Conservation (phyloP, 2,888 invertebrate species). For the Pristionchus arcanus region DNA sequence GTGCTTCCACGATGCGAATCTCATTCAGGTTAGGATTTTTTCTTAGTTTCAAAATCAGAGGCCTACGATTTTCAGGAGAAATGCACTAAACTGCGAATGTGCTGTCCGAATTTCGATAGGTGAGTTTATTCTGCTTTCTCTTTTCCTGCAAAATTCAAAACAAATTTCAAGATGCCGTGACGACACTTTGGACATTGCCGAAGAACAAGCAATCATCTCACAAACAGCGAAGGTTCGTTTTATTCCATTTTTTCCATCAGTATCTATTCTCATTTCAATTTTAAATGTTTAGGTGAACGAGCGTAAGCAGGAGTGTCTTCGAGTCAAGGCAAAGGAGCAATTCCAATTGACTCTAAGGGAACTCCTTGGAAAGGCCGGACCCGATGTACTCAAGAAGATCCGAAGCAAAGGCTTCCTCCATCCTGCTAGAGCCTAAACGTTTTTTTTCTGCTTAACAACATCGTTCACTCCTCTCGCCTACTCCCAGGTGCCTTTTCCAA, state of each 20-base stretch:
- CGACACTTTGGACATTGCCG: constrained; percentile 64
- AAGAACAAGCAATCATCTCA: constrained; percentile 66
- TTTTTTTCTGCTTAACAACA: neutral
- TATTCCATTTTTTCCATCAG: neutral
- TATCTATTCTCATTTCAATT: neutral
- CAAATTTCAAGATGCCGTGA: constrained; percentile 68
- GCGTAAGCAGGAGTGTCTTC: constrained; percentile 66
- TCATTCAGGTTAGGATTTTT: constrained; percentile 65
- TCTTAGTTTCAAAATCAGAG: neutral
- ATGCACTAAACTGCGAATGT: constrained; percentile 66
- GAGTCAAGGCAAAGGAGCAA: constrained; percentile 64
- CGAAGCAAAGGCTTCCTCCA: constrained; percentile 36
- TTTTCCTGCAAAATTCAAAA: no score
- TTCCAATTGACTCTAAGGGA: constrained; percentile 60
- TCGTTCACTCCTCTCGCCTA: constrained; percentile 27
- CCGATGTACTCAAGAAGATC: constrained; percentile 53
- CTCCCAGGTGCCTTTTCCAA: constrained; percentile 38
- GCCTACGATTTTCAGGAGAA: constrained; percentile 62
- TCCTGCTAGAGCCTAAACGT: neutral
- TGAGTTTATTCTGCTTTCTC: neutral
- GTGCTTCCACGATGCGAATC: constrained; percentile 65
- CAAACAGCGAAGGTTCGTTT: constrained; percentile 61
- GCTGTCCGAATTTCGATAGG: constrained; percentile 71
- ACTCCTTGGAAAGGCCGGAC: constrained; percentile 49
- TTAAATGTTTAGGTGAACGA: constrained; percentile 62